Evolutionary conservation across 2,888 invertebrate genomes (phyloP), one percentile per base, ranked within the genome.

Genomic region (Drosophila birchii): DNA sequence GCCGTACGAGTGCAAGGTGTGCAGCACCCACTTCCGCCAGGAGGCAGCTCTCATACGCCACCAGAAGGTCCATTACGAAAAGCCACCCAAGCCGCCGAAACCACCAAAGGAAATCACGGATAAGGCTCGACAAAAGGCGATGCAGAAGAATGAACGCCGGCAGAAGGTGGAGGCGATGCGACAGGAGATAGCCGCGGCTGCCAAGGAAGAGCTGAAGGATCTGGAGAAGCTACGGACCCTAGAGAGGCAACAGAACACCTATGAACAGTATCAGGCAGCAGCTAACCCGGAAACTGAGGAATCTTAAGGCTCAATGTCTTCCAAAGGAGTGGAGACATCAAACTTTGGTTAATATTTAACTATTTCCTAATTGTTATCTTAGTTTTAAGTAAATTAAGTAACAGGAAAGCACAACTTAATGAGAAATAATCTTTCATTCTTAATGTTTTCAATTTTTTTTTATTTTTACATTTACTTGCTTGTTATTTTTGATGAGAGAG

Each of bases 41-140:
- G 86, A 87, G 36, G 90, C 91, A 5, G 91, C 92, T 0, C 69
- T 92, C 1, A 91, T 91, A 34, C 90, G 91, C 2, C 92, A 92
- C 62, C 90, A 91, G 70, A 91, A 91, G 70, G 88, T 90, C n/a
- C 92, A 92, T 55, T 80, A 79, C 11, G 88, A 82, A 51, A 81
- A 82, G 29, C 79, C 83, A 18, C 62, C 82, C 2, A 85, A 75
- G 20, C 64, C 71, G 0, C 23, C 53, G 0, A 83, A 79, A 14
- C 53, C 58, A 0, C 69, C 79, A 1, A 80, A 80, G 41, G 75
- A 80, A 63, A 81, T 87, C 6, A 86, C 88, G 0, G 86, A 84
- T 34, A 77, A 60, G 18, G 78, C 45, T 34, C 81, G 88, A 1
- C 72, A 89, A 58, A 91, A 90, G 53, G 81, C 90, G 39, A 68